phyloP scores from a whole-genome alignment of 2,888 invertebrate genomes.

The Alitta virens region DNA sequence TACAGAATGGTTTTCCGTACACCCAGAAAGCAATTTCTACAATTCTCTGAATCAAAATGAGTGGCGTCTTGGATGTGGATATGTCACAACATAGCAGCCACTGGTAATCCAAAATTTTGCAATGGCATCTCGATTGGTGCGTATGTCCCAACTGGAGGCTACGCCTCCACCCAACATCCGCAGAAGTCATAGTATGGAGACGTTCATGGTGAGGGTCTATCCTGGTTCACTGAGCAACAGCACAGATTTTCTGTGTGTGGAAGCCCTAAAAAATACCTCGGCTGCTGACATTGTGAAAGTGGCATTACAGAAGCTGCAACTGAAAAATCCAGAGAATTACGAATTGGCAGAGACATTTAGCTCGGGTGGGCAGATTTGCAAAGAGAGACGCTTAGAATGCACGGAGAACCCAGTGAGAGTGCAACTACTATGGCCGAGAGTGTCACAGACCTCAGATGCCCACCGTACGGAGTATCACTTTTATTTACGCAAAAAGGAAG shows the following conservation, averaged over 20 bases:
- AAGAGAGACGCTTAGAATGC: conserved; percentile 81
- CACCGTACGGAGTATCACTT: conserved; percentile 64
- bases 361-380: conserved; percentile 84
- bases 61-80: too few relatives aligned
- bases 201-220: conserved; percentile 50
- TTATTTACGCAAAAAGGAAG: conserved; percentile 80
- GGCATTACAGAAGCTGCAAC: conserved; percentile 39
- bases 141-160: conserved; percentile 9
- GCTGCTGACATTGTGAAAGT: conserved; percentile 64
- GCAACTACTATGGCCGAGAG: conserved; percentile 60
- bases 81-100: too few relatives aligned
- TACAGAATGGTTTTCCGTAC: too few relatives aligned
- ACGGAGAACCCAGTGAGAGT: conserved; percentile 61
- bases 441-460: conserved; percentile 21
- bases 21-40: too few relatives aligned
- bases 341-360: conserved; percentile 71
- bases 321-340: conserved; percentile 37
- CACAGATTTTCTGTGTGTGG: conserved; percentile 42
- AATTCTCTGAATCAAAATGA: too few relatives aligned
- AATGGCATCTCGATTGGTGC: conserved; percentile 13
- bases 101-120: background rate
- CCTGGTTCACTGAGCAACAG: conserved; percentile 41
- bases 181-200: conserved; percentile 31
- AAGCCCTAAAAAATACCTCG: conserved; percentile 44
- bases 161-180: background rate